Evolutionary conservation across 2,113 vertebrate species (phyloP).

Genomic region (Oreotrochilus melanogaster): DNA sequence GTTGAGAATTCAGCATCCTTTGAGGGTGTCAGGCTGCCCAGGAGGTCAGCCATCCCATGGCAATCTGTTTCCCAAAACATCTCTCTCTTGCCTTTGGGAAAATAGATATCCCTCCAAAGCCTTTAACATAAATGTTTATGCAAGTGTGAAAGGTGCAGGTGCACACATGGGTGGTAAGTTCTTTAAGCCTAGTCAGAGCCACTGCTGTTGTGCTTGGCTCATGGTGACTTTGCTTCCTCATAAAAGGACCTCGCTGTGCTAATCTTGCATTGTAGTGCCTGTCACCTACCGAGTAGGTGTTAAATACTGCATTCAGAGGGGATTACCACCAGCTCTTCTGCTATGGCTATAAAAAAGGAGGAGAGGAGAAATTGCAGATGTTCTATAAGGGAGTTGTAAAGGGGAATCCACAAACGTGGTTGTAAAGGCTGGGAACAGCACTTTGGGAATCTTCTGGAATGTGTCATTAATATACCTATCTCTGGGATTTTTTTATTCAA

Average conservation of each 20-base stretch:
- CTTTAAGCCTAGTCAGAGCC: neutral
- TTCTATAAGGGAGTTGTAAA: neutral
- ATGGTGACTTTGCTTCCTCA: neutral
- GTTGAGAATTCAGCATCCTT: neutral
- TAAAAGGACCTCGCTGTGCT: constrained; percentile 3
- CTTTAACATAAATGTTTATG: neutral
- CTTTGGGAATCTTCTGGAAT: neutral
- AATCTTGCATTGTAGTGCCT: constrained; percentile 29
- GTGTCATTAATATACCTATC: neutral
- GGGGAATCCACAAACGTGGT: neutral
- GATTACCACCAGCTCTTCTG: constrained; percentile 21
- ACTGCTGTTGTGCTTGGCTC: neutral
- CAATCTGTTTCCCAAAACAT: neutral
- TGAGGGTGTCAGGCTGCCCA: neutral
- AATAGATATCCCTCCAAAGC: neutral
- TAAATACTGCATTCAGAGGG: constrained; percentile 30
- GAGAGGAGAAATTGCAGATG: neutral
- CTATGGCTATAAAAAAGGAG: neutral
- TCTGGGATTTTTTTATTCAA: neutral
- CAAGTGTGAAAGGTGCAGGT: neutral
- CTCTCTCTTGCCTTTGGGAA: neutral
- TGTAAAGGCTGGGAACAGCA: constrained; percentile 6
- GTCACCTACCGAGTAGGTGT: constrained; percentile 32
- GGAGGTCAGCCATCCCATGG: neutral
- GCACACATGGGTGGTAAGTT: neutral